Evolutionary conservation across 2,888 invertebrate genomes (phyloP).

Genomic region (Incurvaria masculella): DNA sequence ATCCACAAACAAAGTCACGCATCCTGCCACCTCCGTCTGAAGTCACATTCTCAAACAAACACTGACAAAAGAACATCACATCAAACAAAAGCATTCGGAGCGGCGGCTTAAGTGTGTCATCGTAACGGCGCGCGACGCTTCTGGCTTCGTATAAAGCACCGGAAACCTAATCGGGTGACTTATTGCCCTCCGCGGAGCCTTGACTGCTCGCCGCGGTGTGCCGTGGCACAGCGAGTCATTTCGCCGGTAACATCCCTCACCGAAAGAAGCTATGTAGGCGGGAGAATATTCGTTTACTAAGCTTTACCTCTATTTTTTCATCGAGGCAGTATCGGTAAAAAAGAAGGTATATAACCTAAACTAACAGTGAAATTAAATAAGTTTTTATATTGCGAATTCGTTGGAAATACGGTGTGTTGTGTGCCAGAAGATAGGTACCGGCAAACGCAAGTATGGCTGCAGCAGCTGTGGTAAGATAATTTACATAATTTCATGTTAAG

Average conservation of each 20-base stretch:
- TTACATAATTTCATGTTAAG: too few species aligned
- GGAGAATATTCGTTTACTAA: conserved; percentile 1
- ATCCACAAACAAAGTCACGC: conserved; percentile 39
- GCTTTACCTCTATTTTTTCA: conserved; percentile 20
- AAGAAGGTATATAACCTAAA: conserved; percentile 13
- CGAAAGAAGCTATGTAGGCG: background rate
- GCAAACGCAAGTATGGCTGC: conserved; percentile 32
- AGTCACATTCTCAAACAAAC: too few species aligned
- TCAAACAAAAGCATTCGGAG: conserved; percentile 5
- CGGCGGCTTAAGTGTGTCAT: conserved; percentile 7
- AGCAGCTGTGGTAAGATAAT: conserved; percentile 32
- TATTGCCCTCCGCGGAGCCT: conserved; percentile 6
- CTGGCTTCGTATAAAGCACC: conserved; percentile 18
- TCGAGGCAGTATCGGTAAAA: conserved; percentile 17
- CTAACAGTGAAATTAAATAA: too few species aligned
- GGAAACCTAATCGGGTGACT: conserved; percentile 17
- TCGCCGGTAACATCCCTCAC: background rate
- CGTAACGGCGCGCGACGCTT: background rate
- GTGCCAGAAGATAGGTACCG: too few species aligned
- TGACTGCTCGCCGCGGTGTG: background rate
- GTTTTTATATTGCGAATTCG: too few species aligned
- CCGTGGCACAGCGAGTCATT: conserved; percentile 7
- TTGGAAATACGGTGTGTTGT: too few species aligned
- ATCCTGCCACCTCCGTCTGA: conserved; percentile 55
- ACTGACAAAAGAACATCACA: too few species aligned